These are phyloP conservation scores for Discoglossus pictus DNA, from an alignment of 2,797 vertebrate species.

Conservation along the genomic window DNA sequence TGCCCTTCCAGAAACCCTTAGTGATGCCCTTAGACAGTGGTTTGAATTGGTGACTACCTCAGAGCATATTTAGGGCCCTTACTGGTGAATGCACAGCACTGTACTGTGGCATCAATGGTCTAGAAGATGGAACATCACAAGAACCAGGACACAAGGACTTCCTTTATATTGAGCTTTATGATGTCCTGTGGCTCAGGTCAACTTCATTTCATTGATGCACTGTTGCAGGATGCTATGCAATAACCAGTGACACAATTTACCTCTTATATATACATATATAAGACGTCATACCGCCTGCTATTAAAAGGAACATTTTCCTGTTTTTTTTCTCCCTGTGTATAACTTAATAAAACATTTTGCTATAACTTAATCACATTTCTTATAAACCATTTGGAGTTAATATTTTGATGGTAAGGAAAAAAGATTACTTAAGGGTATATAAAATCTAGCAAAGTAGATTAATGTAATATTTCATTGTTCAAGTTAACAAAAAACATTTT, in stretches of 20 bases:
- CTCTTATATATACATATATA: slow-evolving; percentile 11
- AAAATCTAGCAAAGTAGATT: slow-evolving; percentile 32
- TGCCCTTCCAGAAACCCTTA: slow-evolving; percentile 89
- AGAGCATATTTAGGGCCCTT: slow-evolving; percentile 64
- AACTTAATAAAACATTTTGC: slow-evolving; percentile 34
- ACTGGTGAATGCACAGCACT: slow-evolving; percentile 6
- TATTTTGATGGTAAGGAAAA: slow-evolving; percentile 34
- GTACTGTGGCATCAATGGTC: slow-evolving; percentile 6
- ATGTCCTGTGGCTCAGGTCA: slow-evolving; percentile 29
- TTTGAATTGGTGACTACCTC: slow-evolving; percentile 92
- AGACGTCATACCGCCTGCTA: slow-evolving; percentile 22
- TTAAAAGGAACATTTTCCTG: slow-evolving; percentile 13
- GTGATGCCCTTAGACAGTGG: slow-evolving; percentile 95
- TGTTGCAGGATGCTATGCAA: slow-evolving; percentile 59
- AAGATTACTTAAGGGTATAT: slow-evolving; percentile 34
- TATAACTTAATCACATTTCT: slow-evolving; percentile 41
- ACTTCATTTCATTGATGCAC: slow-evolving; percentile 30
- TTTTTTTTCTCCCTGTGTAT: slow-evolving; percentile 45
- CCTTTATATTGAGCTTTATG: neutral
- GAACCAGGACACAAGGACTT: slow-evolving; percentile 8
- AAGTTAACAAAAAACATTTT: slow-evolving; percentile 30
- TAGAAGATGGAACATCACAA: slow-evolving; percentile 25
- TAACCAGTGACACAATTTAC: slow-evolving; percentile 27
- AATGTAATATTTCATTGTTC: slow-evolving; percentile 12
- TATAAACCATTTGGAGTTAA: slow-evolving; percentile 44